These are phyloP conservation scores for Tenrec ecaudatus DNA, from an alignment of 2,113 vertebrate species.

Conservation along the genomic window DNA sequence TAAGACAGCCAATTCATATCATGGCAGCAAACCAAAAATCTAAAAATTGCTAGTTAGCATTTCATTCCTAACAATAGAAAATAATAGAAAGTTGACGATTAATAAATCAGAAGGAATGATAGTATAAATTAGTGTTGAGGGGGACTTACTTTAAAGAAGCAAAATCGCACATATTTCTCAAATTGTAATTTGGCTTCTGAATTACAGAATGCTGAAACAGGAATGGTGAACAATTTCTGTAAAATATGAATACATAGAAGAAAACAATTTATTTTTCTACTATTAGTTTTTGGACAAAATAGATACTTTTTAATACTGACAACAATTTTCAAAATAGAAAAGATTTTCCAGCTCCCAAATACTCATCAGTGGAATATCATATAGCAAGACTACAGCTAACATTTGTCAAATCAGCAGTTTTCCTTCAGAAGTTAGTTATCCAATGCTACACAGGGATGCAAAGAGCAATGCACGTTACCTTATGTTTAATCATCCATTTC, in stretches of 20 bases:
- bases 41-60: neutral
- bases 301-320: neutral
- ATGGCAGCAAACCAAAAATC: slow-evolving; percentile 3
- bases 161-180: slow-evolving; percentile 97
- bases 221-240: slow-evolving; percentile 97
- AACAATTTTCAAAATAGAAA: slow-evolving; percentile 47
- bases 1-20: slow-evolving; percentile 3
- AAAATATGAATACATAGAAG: slow-evolving; percentile 57
- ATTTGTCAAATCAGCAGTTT: slow-evolving; percentile 25
- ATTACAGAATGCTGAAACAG: slow-evolving; percentile 94
- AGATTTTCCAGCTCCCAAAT: neutral
- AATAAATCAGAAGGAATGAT: slow-evolving; percentile 20
- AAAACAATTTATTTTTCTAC: slow-evolving; percentile 5
- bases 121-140: slow-evolving; percentile 2
- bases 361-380: neutral
- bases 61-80: slow-evolving; percentile 30
- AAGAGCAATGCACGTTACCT: slow-evolving; percentile 86
- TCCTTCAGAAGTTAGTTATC: slow-evolving; percentile 33
- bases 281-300: neutral
- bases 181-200: slow-evolving; percentile 91
- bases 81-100: neutral
- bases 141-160: slow-evolving; percentile 97
- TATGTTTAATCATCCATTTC: slow-evolving; percentile 97
- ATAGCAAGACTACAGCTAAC: slow-evolving; percentile 20
- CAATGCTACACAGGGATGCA: neutral